Evolutionary conservation across 1,140 invertebrate genomes (phyloP).

Genomic region (Drosophila oshimai): DNA sequence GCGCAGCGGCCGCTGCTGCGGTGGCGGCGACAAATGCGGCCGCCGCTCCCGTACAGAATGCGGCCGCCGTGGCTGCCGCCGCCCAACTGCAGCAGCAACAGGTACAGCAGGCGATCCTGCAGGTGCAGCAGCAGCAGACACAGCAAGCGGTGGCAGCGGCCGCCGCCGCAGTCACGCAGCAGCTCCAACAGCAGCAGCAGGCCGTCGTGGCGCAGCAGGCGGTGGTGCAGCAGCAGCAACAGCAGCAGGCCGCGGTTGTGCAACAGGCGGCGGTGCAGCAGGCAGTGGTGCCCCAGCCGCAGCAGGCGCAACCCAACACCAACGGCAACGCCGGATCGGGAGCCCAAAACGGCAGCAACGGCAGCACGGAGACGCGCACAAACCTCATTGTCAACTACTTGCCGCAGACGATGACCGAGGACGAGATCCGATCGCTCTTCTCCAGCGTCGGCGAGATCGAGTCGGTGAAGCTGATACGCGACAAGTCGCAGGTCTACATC

Average conservation of each 20-base stretch:
- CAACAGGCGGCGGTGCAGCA: conserved; percentile 54
- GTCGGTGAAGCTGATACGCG: conserved; percentile 94
- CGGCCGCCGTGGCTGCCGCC: conserved; percentile 84
- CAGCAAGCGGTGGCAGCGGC: conserved; percentile 88
- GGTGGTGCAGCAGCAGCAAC: conserved; percentile 16
- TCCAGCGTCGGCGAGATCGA: conserved; percentile 94
- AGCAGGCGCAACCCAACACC: conserved; percentile 71
- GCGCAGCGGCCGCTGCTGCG: conserved; percentile 86
- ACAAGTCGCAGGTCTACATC: conserved; percentile 89
- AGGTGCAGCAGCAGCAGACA: conserved; percentile 82
- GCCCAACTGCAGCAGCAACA: conserved; percentile 86
- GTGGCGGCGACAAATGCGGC: conserved; percentile 85
- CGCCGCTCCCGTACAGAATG: conserved; percentile 87
- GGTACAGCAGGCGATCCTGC: conserved; percentile 79
- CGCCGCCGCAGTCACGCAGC: conserved; percentile 76
- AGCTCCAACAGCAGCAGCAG: conserved; percentile 68
- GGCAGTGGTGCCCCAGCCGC: conserved; percentile 65
- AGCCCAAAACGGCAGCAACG: conserved; percentile 75
- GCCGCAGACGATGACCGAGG: conserved; percentile 96
- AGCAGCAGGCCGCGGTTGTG: conserved; percentile 66
- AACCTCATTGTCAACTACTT: conserved; percentile 96
- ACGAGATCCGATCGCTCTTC: conserved; percentile 93
- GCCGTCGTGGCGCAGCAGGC: conserved; percentile 49
- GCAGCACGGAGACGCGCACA: conserved; percentile 83
- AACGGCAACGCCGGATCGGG: conserved; percentile 55